A percentile compares a stretch with the other conserved stretches of the same genome.
Conservation (phyloP, 2,888 invertebrate species). For the Dysmachus trigonus region DNA sequence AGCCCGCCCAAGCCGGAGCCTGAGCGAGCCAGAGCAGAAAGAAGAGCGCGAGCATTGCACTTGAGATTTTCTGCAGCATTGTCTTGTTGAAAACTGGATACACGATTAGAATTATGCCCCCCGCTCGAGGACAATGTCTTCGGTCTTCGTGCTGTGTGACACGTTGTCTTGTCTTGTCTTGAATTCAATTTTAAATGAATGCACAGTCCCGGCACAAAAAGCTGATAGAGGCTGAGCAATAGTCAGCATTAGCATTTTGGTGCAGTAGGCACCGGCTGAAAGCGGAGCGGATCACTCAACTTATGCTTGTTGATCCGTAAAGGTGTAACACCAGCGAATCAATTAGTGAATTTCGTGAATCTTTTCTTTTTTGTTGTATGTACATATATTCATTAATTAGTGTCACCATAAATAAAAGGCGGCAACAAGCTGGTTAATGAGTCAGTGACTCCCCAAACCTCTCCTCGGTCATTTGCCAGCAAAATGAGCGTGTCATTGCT, state of each 20-base stretch:
- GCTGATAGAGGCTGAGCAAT: not conserved
- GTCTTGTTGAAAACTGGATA: not conserved
- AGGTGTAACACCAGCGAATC: not conserved
- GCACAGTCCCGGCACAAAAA: not conserved
- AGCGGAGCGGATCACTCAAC: not conserved
- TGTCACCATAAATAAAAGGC: conserved; percentile 22
- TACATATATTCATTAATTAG: not conserved
- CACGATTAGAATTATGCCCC: not conserved
- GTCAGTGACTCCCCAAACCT: not conserved
- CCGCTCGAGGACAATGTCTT: not conserved
- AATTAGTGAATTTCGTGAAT: not conserved
- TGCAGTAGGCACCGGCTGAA: not conserved
- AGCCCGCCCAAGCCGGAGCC: too few relatives aligned
- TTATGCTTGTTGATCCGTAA: not conserved
- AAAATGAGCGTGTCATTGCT: not conserved
- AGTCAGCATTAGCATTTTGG: not conserved
- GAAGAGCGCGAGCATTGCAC: not conserved
- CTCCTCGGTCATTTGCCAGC: not conserved
- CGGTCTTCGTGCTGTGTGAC: not conserved
- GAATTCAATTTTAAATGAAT: conserved; percentile 4
- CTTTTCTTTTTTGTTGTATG: not conserved
- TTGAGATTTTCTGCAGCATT: not conserved
- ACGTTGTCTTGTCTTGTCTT: not conserved
- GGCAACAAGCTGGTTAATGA: not conserved
- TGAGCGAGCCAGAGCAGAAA: not conserved